A percentile compares a stretch with the other conserved stretches of the same genome.
Evolutionary conservation across 2,113 vertebrate genomes (phyloP).

Genomic region (Himantopus leucocephalus): DNA sequence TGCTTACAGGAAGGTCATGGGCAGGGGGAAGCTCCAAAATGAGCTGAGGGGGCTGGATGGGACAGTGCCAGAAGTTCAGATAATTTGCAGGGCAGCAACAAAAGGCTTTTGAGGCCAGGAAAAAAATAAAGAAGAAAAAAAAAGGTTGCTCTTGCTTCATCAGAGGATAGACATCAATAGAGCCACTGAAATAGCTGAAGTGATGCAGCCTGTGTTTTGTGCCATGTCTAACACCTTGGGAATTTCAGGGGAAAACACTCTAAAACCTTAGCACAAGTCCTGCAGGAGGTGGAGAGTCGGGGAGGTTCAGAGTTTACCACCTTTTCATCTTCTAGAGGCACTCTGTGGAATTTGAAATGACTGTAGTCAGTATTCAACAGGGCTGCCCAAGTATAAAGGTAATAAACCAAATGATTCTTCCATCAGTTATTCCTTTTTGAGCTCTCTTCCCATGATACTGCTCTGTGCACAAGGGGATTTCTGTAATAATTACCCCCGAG

Average conservation of each 20-base stretch:
- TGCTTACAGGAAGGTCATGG: neutral
- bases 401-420: neutral
- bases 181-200: neutral
- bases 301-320: neutral
- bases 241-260: neutral
- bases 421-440: neutral
- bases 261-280: neutral
- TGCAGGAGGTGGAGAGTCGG: neutral
- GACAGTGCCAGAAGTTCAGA: neutral
- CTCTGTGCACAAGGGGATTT: neutral
- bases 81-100: neutral
- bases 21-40: neutral
- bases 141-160: neutral
- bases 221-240: neutral
- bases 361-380: neutral
- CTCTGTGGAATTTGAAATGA: neutral
- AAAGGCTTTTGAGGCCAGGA: neutral
- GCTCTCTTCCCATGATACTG: neutral
- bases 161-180: neutral
- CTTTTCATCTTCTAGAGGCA: neutral
- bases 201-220: neutral
- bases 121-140: neutral
- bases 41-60: neutral
- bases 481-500: slow-evolving; percentile 42
- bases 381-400: neutral